Conservation (phyloP, 92 coral and sea anemone genomes). For the Parazoanthus darwini region DNA sequence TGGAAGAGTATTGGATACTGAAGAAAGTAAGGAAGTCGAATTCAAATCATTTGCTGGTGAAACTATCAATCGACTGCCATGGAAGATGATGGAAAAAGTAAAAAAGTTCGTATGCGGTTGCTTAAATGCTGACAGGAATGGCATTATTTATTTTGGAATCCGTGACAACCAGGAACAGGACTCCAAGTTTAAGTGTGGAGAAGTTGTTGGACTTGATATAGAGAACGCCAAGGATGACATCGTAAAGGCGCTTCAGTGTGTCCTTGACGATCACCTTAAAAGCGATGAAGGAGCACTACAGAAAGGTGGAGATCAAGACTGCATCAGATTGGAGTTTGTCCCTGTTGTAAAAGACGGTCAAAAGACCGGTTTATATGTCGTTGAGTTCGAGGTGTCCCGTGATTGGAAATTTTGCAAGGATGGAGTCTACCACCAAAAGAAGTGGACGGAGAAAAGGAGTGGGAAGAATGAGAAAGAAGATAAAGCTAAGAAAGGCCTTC, state of each 20-base stretch:
- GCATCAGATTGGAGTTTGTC: slow-evolving; percentile 37
- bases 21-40: slow-evolving; percentile 55
- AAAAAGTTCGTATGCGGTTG: slow-evolving; percentile 59
- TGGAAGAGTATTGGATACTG: slow-evolving; percentile 43
- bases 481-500: slow-evolving; percentile 17
- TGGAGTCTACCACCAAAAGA: slow-evolving; percentile 41
- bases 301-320: no score
- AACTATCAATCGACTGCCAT: slow-evolving; percentile 38
- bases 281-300: no score
- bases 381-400: slow-evolving; percentile 59
- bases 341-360: slow-evolving; percentile 42
- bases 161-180: slow-evolving; percentile 50
- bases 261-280: no score
- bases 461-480: slow-evolving; percentile 12
- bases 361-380: slow-evolving; percentile 37
- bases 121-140: slow-evolving; percentile 47
- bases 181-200: no score
- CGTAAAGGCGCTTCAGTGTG: no score
- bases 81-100: slow-evolving; percentile 31
- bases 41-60: slow-evolving; percentile 54
- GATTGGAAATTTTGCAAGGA: slow-evolving; percentile 64
- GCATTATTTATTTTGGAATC: slow-evolving; percentile 58
- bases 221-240: slow-evolving; percentile 50
- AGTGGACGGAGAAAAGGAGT: slow-evolving; percentile 55
- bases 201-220: no score